Percentiles rank a stretch among this genome's conserved stretches.
Evolutionary conservation across 2,888 invertebrate genomes (phyloP).

Genomic region (Drepanosiphum platanoidis): DNA sequence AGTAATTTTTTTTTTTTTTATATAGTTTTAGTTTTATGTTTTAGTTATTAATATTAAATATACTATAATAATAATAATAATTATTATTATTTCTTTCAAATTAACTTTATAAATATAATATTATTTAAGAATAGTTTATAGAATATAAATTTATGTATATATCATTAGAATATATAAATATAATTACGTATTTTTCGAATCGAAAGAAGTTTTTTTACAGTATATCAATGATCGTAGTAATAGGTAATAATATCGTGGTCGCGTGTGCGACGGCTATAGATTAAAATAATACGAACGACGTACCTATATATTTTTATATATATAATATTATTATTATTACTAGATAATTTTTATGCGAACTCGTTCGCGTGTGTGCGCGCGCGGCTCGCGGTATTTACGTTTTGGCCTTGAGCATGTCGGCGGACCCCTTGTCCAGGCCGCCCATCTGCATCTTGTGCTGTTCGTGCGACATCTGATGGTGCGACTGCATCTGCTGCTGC

Average conservation of each 20-base stretch:
- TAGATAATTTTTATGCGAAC: neutral
- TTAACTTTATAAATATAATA: slow-evolving; percentile 20
- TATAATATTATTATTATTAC: neutral
- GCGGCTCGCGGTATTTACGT: slow-evolving; percentile 35
- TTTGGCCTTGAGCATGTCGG: slow-evolving; percentile 79
- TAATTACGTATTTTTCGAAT: slow-evolving; percentile 56
- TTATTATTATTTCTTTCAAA: neutral
- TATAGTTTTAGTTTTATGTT: neutral
- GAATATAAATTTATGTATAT: slow-evolving; percentile 13
- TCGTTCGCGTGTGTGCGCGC: neutral
- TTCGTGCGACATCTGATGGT: slow-evolving; percentile 67
- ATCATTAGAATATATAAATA: neutral
- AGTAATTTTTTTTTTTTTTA: neutral
- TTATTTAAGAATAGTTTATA: slow-evolving; percentile 26
- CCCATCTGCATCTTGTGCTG: slow-evolving; percentile 68
- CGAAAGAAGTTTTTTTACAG: slow-evolving; percentile 34
- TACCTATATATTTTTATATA: too few relatives aligned
- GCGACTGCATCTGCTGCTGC: slow-evolving; percentile 64
- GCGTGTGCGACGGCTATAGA: too few relatives aligned
- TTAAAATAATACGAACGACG: neutral
- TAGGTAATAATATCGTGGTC: neutral
- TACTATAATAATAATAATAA: slow-evolving; percentile 11
- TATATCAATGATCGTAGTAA: neutral
- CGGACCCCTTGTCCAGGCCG: slow-evolving; percentile 76
- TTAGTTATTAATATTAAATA: slow-evolving; percentile 8